Percentiles rank a stretch among this genome's conserved stretches.
phyloP scores from a whole-genome alignment of 2,113 vertebrate genomes.

The Cephalopterus ornatus region DNA sequence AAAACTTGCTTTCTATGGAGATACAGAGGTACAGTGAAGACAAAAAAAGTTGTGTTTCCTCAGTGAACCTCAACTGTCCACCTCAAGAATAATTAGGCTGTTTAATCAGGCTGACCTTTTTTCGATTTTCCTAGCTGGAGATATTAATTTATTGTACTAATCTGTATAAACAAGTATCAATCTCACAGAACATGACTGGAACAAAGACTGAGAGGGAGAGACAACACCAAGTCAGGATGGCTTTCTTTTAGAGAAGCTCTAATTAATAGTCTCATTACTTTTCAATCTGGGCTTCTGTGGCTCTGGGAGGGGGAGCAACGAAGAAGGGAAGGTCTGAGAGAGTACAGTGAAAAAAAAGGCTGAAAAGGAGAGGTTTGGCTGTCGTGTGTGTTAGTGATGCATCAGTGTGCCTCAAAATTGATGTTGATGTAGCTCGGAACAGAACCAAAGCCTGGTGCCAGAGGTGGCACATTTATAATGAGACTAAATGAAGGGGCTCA shows the following conservation, averaged over 20 bases:
- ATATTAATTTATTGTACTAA: conserved; percentile 21
- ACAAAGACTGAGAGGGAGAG: conserved; percentile 20
- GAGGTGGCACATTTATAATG: conserved; percentile 65
- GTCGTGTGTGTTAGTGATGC: conserved; percentile 60
- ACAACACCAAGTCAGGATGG: conserved; percentile 39
- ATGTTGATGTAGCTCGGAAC: conserved; percentile 60
- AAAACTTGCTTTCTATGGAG: background rate
- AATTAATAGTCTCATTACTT: conserved; percentile 86
- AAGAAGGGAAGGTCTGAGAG: background rate
- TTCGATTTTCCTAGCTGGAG: background rate
- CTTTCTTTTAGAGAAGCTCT: conserved; percentile 62
- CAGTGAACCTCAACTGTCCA: background rate
- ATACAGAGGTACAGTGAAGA: background rate
- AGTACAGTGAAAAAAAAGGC: background rate
- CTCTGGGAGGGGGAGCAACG: background rate
- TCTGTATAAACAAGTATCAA: conserved; percentile 21
- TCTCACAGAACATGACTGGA: background rate
- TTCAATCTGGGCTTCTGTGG: conserved; percentile 71
- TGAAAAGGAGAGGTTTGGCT: conserved; percentile 68
- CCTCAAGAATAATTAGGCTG: background rate
- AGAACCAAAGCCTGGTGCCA: conserved; percentile 64
- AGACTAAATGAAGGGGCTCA: conserved; percentile 61
- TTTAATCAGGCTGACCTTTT: background rate
- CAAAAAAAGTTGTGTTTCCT: background rate
- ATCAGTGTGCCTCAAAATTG: conserved; percentile 64